Evolutionary conservation across 1,140 invertebrate genomes (phyloP).

Genomic region (Notospermus geniculatus): DNA sequence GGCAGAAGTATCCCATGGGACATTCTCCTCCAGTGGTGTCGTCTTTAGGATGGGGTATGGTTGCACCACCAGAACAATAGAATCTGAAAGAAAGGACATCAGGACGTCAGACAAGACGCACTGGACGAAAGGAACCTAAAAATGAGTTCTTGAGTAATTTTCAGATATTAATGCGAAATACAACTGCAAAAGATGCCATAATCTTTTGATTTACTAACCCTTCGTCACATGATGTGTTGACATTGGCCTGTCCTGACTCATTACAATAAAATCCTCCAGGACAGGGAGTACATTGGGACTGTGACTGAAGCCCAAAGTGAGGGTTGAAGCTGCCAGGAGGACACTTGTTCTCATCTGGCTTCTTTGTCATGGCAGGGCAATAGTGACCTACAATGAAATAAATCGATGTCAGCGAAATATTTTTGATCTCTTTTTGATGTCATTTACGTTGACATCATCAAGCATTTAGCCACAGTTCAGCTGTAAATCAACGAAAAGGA

Average conservation of each 20-base stretch:
- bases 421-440: no score
- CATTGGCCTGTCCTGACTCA: slow-evolving; percentile 37
- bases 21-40: slow-evolving; percentile 41
- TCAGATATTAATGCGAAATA: no score
- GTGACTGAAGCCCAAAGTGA: slow-evolving; percentile 34
- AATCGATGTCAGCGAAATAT: no score
- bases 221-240: slow-evolving; percentile 37
- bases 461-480: no score
- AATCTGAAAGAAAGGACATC: no score
- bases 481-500: no score
- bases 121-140: no score
- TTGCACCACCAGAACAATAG: slow-evolving; percentile 42
- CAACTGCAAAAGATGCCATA: no score
- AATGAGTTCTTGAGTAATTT: no score
- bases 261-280: slow-evolving; percentile 53
- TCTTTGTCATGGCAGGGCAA: slow-evolving; percentile 43
- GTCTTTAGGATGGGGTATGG: slow-evolving; percentile 40
- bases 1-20: slow-evolving; percentile 46
- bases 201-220: slow-evolving; percentile 30
- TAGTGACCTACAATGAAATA: slow-evolving; percentile 29
- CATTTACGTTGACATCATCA: no score
- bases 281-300: slow-evolving; percentile 39
- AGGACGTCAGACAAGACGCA: no score
- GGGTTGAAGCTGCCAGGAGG: slow-evolving; percentile 43
- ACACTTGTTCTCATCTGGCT: slow-evolving; percentile 36